phyloP scores from a whole-genome alignment of 2,888 invertebrate genomes.

The Autographa pulchrina region DNA sequence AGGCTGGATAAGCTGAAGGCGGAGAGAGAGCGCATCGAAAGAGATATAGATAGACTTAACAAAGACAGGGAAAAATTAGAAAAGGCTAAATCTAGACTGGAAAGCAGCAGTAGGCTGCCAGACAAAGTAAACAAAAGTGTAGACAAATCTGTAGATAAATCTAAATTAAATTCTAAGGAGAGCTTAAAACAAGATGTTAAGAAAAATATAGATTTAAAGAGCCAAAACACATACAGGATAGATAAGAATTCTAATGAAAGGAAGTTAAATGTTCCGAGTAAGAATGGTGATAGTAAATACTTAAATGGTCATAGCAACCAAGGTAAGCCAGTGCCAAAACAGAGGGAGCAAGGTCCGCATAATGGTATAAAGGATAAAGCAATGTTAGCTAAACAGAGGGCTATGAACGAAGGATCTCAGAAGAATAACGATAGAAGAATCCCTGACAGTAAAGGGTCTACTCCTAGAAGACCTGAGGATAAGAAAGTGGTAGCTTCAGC shows the following conservation, averaged over 20 bases:
- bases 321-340: conserved; percentile 76
- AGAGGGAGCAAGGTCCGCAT: conserved; percentile 66
- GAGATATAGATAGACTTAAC: conserved; percentile 81
- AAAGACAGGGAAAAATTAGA: conserved; percentile 81
- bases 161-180: conserved; percentile 71
- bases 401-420: conserved; percentile 62
- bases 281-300: conserved; percentile 69
- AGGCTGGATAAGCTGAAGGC: conserved; percentile 80
- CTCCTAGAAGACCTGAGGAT: conserved; percentile 72
- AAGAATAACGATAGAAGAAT: conserved; percentile 67
- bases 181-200: conserved; percentile 68
- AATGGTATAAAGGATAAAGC: conserved; percentile 71
- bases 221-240: conserved; percentile 87
- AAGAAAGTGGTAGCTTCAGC: conserved; percentile 58
- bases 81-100: conserved; percentile 79
- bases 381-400: conserved; percentile 66
- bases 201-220: conserved; percentile 84
- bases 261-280: conserved; percentile 67
- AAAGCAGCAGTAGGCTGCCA: conserved; percentile 64
- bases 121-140: conserved; percentile 68
- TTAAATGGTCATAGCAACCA: conserved; percentile 76
- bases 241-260: conserved; percentile 83
- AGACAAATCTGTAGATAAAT: conserved; percentile 72
- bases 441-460: conserved; percentile 62
- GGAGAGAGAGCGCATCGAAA: conserved; percentile 82